Evolutionary conservation across 1,140 invertebrate species (phyloP), one percentile per base, ranked within the genome.

Genomic region (Battus philenor): DNA sequence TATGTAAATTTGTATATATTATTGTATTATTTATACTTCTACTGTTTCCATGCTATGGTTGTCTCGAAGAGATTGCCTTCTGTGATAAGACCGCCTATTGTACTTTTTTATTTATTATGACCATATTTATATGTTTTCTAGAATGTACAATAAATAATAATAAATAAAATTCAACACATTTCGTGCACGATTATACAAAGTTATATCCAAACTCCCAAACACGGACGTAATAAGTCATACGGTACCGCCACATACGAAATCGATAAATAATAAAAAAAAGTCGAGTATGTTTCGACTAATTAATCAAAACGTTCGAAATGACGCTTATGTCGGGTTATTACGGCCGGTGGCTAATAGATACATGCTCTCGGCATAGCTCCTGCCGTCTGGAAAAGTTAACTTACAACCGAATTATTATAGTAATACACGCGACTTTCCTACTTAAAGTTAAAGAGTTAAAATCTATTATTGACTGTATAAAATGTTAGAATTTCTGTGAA

Each of bases 271-370:
- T 13, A 8, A 31, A 31, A 31, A 13, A 31, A 29, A 29, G 16
- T 8, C 29, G 26, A n/a, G 1, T 31, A 5, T 31, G 32, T 47
- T 48, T 47, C 12, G 52, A 47, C 38, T 63, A 59, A 60, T 67
- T 67, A 59, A 64, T 68, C 65, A 74, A 46, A 49, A 56, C 47
- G 38, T 26, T 50, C 34, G 52, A 60, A 47, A 73, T 59, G 47
- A 60, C 49, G 53, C 48, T 55, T 54, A 56, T 61, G 62, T 57
- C 59, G 53, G 59, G 64, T 73, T 68, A 66, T 62, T 68, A 67
- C 47, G 53, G 39, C 8, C 58, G 39, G 49, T 57, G 54, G 54
- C 53, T 54, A 54, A 64, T 56, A 64, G 54, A 63, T 59, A 59
- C 52, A 29, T 16, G 44, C 31, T 26, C 38, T 45, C 41, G 47